A percentile compares a stretch with the other conserved stretches of the same genome.
These are phyloP conservation scores for Clusia tigrina DNA, from an alignment of 2,888 invertebrate species.

Conservation along the genomic window DNA sequence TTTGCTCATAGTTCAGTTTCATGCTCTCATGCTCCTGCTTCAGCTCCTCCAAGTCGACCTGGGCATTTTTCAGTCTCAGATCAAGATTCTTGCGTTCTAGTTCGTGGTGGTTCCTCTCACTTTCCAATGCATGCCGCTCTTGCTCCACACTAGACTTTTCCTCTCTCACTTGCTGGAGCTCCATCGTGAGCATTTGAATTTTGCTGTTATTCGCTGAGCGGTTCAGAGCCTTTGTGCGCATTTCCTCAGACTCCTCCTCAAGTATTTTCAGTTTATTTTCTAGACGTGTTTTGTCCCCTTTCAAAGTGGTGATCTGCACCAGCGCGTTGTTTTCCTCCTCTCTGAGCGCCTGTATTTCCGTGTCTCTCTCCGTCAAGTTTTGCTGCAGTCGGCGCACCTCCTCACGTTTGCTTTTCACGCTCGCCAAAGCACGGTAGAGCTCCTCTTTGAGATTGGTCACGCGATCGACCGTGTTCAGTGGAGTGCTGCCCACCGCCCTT, in stretches of 20 bases:
- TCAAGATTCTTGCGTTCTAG: conserved; percentile 66
- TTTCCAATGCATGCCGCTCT: conserved; percentile 56
- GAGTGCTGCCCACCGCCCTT: conserved; percentile 54
- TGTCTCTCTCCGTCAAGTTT: conserved; percentile 48
- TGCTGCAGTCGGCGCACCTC: conserved; percentile 66
- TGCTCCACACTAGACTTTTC: conserved; percentile 58
- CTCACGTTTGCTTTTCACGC: conserved; percentile 65
- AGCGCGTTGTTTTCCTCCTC: conserved; percentile 59
- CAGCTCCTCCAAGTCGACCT: conserved; percentile 65
- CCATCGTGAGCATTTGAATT: conserved; percentile 34
- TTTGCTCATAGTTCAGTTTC: conserved; percentile 46
- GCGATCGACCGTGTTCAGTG: conserved; percentile 59
- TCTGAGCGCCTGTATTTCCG: conserved; percentile 51
- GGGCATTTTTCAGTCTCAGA: conserved; percentile 65
- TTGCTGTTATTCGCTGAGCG: conserved; percentile 27
- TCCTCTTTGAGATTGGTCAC: conserved; percentile 65
- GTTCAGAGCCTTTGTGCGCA: conserved; percentile 35
- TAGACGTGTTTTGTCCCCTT: conserved; percentile 57
- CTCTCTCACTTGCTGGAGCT: conserved; percentile 58
- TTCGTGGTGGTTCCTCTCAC: conserved; percentile 50
- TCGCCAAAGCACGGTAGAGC: conserved; percentile 64
- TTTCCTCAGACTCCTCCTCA: conserved; percentile 60
- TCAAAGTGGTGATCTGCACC: conserved; percentile 55
- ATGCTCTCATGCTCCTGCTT: conserved; percentile 54
- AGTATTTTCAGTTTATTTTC: conserved; percentile 53